These are phyloP conservation scores for Andrena minutula DNA, from an alignment of 2,888 invertebrate genomes.

Conservation along the genomic window DNA sequence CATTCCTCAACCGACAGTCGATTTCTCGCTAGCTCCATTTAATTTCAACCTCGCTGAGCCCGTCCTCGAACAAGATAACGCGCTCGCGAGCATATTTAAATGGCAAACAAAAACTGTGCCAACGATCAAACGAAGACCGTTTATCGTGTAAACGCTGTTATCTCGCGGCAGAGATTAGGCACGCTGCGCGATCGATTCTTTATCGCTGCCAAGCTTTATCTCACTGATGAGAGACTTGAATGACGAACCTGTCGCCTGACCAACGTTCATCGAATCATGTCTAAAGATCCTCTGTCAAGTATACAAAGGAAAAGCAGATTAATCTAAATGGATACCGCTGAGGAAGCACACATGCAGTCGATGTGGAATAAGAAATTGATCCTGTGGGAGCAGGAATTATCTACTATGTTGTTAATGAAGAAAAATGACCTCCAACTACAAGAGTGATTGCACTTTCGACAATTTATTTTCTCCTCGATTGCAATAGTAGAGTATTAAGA, in stretches of 20 bases:
- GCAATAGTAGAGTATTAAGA: too few relatives aligned
- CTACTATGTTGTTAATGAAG: neutral
- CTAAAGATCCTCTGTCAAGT: neutral
- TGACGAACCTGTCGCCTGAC: neutral
- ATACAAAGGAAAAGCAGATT: neutral
- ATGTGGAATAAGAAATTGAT: neutral
- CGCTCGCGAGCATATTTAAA: slow-evolving; percentile 27
- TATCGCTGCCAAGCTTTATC: slow-evolving; percentile 22
- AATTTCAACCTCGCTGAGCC: slow-evolving; percentile 5
- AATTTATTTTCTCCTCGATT: too few relatives aligned
- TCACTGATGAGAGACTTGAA: neutral
- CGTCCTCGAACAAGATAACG: slow-evolving; percentile 15
- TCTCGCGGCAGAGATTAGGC: slow-evolving; percentile 28
- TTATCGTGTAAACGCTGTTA: slow-evolving; percentile 20
- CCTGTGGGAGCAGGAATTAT: neutral
- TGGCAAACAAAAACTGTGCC: slow-evolving; percentile 42
- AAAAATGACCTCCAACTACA: neutral
- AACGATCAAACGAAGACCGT: slow-evolving; percentile 9
- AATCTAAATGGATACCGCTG: neutral
- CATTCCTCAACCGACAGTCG: neutral
- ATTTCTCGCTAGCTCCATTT: slow-evolving; percentile 13
- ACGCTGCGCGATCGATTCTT: slow-evolving; percentile 39
- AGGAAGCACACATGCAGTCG: neutral
- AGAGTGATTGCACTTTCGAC: neutral
- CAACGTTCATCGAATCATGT: slow-evolving; percentile 24